phyloP scores from a whole-genome alignment of 2,797 vertebrate genomes.

The Cirrhinus mrigala region DNA sequence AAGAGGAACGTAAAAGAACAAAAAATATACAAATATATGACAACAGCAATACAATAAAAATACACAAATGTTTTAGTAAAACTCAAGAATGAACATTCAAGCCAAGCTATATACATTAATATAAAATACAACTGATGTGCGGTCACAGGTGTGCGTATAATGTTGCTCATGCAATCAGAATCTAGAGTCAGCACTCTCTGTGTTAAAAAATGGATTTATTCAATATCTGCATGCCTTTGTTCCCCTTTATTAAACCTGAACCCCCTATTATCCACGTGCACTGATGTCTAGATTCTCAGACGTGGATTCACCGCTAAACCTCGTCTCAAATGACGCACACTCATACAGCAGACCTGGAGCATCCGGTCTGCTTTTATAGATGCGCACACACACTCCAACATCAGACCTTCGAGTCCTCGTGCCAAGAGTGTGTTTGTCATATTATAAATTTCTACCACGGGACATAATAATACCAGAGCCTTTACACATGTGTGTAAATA shows the following conservation, averaged over 20 bases:
- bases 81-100: background rate
- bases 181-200: background rate
- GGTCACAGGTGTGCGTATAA: background rate
- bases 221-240: background rate
- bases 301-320: constrained; percentile 24
- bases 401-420: background rate
- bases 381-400: background rate
- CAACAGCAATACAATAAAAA: background rate
- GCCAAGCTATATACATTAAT: background rate
- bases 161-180: background rate
- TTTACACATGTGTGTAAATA: constrained; percentile 42
- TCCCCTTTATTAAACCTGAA: background rate
- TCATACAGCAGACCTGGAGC: constrained; percentile 25
- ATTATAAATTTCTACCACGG: constrained; percentile 23
- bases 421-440: constrained; percentile 51
- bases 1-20: background rate
- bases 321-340: constrained; percentile 10
- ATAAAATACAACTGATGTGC: background rate
- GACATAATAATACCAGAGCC: constrained; percentile 40
- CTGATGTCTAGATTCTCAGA: constrained; percentile 41
- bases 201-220: background rate
- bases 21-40: background rate
- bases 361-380: constrained; percentile 44
- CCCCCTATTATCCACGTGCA: background rate
- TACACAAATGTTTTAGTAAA: background rate